phyloP scores from a whole-genome alignment of 35 echinoderm and acorn worm species.

The Stichopus chloronotus region DNA sequence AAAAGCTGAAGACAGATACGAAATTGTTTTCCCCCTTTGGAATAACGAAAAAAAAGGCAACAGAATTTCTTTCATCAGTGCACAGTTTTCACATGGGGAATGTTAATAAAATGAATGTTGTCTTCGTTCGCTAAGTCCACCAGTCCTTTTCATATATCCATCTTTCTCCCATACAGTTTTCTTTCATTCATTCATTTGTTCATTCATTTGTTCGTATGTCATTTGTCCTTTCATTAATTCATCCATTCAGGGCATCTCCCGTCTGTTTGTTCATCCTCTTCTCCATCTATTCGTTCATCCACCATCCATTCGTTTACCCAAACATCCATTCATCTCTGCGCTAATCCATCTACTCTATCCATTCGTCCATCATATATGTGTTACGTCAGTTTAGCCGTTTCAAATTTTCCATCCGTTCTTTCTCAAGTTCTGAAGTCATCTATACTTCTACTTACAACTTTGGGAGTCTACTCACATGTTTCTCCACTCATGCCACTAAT shows the following conservation, averaged over 20 bases:
- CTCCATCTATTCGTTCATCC: neutral
- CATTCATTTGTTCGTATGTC: neutral
- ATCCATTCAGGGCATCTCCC: neutral
- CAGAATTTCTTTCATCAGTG: too few relatives aligned
- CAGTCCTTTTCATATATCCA: neutral
- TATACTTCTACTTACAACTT: too few relatives aligned
- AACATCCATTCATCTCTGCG: neutral
- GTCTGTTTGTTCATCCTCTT: neutral
- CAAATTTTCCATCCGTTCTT: too few relatives aligned
- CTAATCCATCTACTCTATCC: neutral
- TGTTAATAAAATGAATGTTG: neutral
- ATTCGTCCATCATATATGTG: neutral
- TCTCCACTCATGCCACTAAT: too few relatives aligned
- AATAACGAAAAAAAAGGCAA: too few relatives aligned
- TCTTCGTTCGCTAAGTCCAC: neutral
- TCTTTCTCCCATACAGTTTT: neutral
- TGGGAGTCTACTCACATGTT: too few relatives aligned
- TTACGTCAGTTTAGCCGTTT: too few relatives aligned
- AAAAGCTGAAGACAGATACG: too few relatives aligned
- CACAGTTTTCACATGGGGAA: too few relatives aligned
- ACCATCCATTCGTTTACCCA: neutral
- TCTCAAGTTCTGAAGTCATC: too few relatives aligned
- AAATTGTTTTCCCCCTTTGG: too few relatives aligned
- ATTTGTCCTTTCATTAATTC: neutral
- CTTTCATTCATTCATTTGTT: neutral